Base-by-base conservation (phyloP, 2,888 invertebrate genomes). In the Drosophila seclusa region DNA sequence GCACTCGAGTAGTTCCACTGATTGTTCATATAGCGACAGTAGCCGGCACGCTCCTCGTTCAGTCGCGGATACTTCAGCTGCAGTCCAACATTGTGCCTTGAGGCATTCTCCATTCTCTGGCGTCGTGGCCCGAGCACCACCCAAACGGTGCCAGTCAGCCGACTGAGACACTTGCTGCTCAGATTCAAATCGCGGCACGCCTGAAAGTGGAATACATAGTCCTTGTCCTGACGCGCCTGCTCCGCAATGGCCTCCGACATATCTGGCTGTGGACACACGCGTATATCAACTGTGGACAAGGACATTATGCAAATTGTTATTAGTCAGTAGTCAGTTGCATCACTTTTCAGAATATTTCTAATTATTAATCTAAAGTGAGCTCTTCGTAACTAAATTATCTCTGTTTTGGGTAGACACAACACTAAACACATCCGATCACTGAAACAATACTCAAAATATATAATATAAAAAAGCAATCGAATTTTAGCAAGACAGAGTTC, bases 61-160 rank as follows among this genome's bases (percentile, higher is more conserved):
- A 95, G 95, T 91, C 97, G 98, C 75, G 96, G 97, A 90, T 96
- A 97, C 93, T 99, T 99, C 29, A 99, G 94, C 92, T 98, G 97
- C 53, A 99, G 94, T 0, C 99, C 99, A 34, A 99, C 94, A 91
- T 99, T 99, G 21, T 96, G 92, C 58, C 89, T 96, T 4, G 94
- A 91, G 57, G 93, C 80, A 72, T 91, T 92, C 40, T 94, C 94
- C 79, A 94, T 92, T 29, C 87, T 82, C 11, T 83, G 71, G 2
- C 91, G 88, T n/a, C 94, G 93, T 27, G 93, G 92, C 0, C 95
- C 95, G 8, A 93, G 78, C 1, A 95, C 92, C 2, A 98, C 94
- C 74, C 96, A 95, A 58, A 99, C 94, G 0, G 96, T 95, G 1
- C 98, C 98, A 0, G 99, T 99, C 63, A 99, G 95, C 11, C 98